These are phyloP conservation scores for Prostheceraeus crozeri DNA, from an alignment of 2,888 invertebrate genomes.

Conservation along the genomic window DNA sequence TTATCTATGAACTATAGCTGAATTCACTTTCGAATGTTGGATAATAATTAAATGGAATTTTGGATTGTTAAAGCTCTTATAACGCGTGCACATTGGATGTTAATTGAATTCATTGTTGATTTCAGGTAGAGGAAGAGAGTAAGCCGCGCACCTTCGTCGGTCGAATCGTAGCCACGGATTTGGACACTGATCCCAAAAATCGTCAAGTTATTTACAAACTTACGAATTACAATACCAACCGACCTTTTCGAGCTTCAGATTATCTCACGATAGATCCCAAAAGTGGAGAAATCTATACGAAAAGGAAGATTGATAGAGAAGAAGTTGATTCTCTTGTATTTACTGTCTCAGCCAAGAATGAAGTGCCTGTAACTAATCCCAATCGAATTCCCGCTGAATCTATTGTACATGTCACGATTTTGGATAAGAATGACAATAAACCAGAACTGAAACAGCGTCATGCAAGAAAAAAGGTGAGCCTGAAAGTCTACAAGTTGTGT, in stretches of 20 bases:
- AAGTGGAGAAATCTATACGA: slow-evolving; percentile 24
- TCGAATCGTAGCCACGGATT: slow-evolving; percentile 18
- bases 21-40: too few relatives aligned
- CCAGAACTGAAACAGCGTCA: slow-evolving; percentile 6
- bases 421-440: slow-evolving; percentile 30
- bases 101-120: slow-evolving; percentile 8
- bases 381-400: slow-evolving; percentile 14
- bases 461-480: too few relatives aligned
- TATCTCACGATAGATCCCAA: slow-evolving; percentile 18
- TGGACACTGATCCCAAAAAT: slow-evolving; percentile 16
- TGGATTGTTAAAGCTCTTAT: too few relatives aligned
- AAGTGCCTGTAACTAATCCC: too few relatives aligned
- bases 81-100: too few relatives aligned
- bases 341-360: background rate
- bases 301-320: slow-evolving; percentile 21
- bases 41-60: too few relatives aligned
- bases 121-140: slow-evolving; percentile 16
- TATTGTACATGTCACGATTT: slow-evolving; percentile 18
- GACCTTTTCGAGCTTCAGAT: background rate
- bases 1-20: too few relatives aligned
- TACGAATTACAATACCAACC: background rate
- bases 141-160: slow-evolving; percentile 26
- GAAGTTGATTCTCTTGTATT: slow-evolving; percentile 1
- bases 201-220: slow-evolving; percentile 10
- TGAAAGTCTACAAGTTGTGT: too few relatives aligned